Evolutionary conservation across 2,113 vertebrate genomes (phyloP), one percentile per base, ranked within the genome.

Genomic region (Atrichornis clamosus): DNA sequence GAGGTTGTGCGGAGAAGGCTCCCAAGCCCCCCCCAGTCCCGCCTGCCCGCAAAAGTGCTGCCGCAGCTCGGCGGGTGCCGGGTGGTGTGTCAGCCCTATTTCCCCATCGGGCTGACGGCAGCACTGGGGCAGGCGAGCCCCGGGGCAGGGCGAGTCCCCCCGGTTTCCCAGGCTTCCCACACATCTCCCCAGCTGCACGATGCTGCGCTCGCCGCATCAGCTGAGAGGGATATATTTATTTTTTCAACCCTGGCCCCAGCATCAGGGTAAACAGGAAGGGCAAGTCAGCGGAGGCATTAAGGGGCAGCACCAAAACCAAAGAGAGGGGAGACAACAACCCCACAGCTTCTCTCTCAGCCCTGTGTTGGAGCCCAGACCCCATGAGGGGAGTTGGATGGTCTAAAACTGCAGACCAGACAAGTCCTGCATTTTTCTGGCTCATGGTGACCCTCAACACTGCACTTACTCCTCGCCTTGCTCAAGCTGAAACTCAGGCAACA

Each of bases 341-440:
- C 60, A 15, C 27, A 28, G 59, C 15, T 27, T 23, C 50, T 86
- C 70, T 30, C 4, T 0, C 9, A 39, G 70, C 24, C 7, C 16
- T 2, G 0, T 4, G 49, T 3, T 17, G 60, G 35, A 55, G 8
- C 47, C 23, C 0, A 0, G 17, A 44, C 1, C 37, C 11, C 3
- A 1, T 0, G 1, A 14, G 1, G 6, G 20, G 19, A 15, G 11
- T 13, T 7, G 1, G 1, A 6, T 30, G 22, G 6, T 41, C 42
- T 59, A 7, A 60, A 65, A n/a, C n/a, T n/a, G n/a, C n/a, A n/a
- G n/a, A n/a, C n/a, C n/a, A n/a, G n/a, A n/a, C n/a, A n/a, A n/a
- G n/a, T 28, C 17, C 27, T 10, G 23, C 30, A 12, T 20, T 27
- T 37, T 24, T 35, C 60, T 6, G 18, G 9, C 64, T 81, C 21